Base-by-base conservation (phyloP, 2,113 vertebrate genomes). In the Corythornis vintsioides region DNA sequence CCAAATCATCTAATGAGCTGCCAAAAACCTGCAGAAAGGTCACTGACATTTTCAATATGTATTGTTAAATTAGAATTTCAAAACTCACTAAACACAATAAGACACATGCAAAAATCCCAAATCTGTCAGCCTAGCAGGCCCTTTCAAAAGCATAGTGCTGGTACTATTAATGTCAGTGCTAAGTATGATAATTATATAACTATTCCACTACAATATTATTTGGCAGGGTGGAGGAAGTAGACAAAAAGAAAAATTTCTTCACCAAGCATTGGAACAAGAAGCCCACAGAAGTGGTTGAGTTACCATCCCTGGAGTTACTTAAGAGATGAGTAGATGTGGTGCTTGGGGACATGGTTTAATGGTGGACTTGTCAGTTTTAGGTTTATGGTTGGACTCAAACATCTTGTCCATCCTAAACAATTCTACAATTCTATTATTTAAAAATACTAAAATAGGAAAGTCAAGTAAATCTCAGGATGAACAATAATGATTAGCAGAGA, bases 121-220 rank as follows among this genome's bases (percentile, higher is more conserved):
- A 64, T 2, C 2, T 1, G 24, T 31, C 47, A 38, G 4, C 4
- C 42, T 14, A 53, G 40, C 13, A 53, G 20, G 2, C 8, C 31
- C 18, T 45, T 25, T 76, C 43, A 52, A 69, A 82, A 70, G 5
- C 10, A 60, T 29, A 4, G 4, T 57, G 21, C 26, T 53, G 13
- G 19, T 69, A 72, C 48, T 86, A 40, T 33, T 77, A n/a, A 85
- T 31, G 10, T 20, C 43, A 67, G 20, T 15, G 14, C 35, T 42
- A 69, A 24, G 16, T 18, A 10, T 3, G 42, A 20, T 17, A n/a
- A 42, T 47, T 43, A 38, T 9, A 21, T 77, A 83, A 19, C 38
- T 83, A 29, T 28, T 73, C 45, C 52, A 28, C 42, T 75, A 56
- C 35, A 42, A 1, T n/a, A 52, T 67, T 86, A 69, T 55, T 69